phyloP scores from a whole-genome alignment of 2,113 vertebrate species.

The Amazona vittata region DNA sequence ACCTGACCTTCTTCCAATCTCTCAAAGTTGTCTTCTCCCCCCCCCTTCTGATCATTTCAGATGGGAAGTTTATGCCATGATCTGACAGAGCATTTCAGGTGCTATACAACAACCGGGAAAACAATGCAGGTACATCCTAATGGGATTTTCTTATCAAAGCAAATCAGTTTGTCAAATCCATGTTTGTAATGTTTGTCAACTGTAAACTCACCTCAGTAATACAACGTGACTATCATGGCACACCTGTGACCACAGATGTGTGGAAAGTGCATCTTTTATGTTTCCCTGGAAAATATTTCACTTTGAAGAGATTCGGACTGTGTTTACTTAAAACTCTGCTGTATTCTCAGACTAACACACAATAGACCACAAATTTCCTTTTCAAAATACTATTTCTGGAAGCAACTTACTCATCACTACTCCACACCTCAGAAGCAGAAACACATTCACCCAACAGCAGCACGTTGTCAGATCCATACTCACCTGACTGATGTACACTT shows the following conservation, averaged over 20 bases:
- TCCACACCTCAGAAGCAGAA: background rate
- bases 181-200: background rate
- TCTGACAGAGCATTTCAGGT: background rate
- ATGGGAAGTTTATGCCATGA: background rate
- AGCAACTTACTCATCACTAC: background rate
- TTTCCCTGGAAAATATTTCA: background rate
- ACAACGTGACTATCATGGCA: accelerated
- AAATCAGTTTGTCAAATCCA: background rate
- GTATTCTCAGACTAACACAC: background rate
- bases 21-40: accelerated
- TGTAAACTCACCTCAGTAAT: background rate
- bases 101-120: background rate
- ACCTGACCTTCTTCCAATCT: background rate
- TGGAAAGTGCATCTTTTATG: background rate
- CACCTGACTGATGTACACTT: accelerated
- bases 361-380: background rate
- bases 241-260: background rate
- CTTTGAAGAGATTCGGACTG: accelerated
- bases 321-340: background rate
- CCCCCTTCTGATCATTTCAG: background rate
- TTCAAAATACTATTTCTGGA: background rate
- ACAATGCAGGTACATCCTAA: background rate
- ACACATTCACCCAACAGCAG: accelerated
- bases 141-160: background rate
- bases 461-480: accelerated